Percentiles rank a stretch among this genome's conserved stretches.
phyloP scores from a whole-genome alignment of 64 coral and sea anemone genomes.

The Stichodactyla mertensii region DNA sequence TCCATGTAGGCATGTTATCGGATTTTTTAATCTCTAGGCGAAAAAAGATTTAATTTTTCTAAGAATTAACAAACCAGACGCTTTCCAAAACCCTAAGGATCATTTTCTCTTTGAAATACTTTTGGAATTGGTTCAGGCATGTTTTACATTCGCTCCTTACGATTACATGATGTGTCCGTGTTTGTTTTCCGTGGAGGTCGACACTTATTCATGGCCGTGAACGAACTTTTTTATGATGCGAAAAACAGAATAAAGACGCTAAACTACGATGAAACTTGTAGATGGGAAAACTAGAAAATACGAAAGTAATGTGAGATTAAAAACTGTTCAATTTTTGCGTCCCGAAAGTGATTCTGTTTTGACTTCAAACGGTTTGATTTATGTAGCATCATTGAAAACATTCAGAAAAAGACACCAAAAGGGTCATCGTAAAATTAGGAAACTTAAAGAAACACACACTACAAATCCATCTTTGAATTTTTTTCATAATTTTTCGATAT shows the following conservation, averaged over 20 bases:
- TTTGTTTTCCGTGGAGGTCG: slow-evolving; percentile 6
- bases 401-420: not conserved
- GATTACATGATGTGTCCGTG: not conserved
- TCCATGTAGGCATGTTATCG: slow-evolving; percentile 2
- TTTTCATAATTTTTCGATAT: not conserved
- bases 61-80: not conserved
- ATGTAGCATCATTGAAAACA: not conserved
- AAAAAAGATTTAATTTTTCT: not conserved
- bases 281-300: not conserved
- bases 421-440: not conserved
- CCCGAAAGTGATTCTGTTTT: not conserved
- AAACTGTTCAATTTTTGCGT: not conserved
- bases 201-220: not conserved
- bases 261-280: not conserved
- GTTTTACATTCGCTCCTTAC: not conserved
- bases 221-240: not conserved
- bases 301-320: not conserved
- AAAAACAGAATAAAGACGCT: not conserved
- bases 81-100: not conserved
- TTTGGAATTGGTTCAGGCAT: not conserved
- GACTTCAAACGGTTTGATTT: not conserved
- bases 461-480: not conserved
- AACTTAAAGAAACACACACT: not conserved
- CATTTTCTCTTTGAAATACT: not conserved
- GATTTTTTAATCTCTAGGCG: not conserved